These are phyloP conservation scores for Diaprepes abbreviatus DNA, from an alignment of 2,888 invertebrate genomes.

Conservation along the genomic window DNA sequence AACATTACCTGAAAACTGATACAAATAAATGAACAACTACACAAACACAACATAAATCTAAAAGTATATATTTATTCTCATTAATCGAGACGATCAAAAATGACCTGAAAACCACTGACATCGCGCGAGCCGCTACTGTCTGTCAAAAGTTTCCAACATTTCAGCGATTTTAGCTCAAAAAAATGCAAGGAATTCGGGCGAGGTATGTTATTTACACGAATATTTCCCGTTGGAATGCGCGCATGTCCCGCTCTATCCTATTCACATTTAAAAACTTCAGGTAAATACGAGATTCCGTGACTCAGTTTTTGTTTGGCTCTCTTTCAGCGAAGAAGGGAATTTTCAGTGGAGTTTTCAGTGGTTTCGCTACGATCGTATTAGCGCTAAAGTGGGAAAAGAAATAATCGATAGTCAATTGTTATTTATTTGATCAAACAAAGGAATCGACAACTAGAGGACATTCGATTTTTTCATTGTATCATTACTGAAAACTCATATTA, in stretches of 20 bases:
- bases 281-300: constrained; percentile 63
- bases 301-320: constrained; percentile 54
- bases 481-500: too few species aligned
- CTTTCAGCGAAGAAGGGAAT: constrained; percentile 48
- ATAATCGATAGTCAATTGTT: background rate
- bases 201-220: constrained; percentile 43
- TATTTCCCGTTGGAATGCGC: constrained; percentile 39
- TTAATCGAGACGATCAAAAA: too few species aligned
- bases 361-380: constrained; percentile 6
- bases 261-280: constrained; percentile 55
- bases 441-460: too few species aligned
- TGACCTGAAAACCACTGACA: background rate
- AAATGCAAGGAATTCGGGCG: constrained; percentile 39
- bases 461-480: too few species aligned
- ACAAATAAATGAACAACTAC: background rate
- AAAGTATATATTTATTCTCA: too few species aligned
- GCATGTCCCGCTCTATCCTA: constrained; percentile 23
- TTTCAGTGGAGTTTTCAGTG: constrained; percentile 24
- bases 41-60: background rate
- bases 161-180: constrained; percentile 31
- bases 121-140: background rate
- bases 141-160: constrained; percentile 21
- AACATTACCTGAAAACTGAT: too few species aligned
- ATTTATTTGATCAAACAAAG: too few species aligned
- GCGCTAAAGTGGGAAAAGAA: background rate